Conservation (phyloP, 2,888 invertebrate species). For the Pandemis heparana region DNA sequence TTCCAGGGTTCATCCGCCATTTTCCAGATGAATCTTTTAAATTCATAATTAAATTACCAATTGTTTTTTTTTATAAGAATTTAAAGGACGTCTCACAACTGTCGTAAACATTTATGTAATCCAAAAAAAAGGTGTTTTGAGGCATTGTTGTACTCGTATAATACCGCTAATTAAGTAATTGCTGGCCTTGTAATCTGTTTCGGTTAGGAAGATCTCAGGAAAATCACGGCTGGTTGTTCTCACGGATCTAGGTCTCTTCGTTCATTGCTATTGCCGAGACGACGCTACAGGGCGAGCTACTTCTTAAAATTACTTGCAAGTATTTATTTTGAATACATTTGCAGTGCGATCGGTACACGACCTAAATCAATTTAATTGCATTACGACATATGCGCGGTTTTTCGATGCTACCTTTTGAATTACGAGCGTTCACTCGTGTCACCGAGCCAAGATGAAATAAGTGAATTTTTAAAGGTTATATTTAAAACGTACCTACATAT, state of each 20-base stretch:
- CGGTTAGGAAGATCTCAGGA: conserved; percentile 30
- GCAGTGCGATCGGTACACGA: conserved; percentile 24
- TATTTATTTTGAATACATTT: conserved; percentile 37
- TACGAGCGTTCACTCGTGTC: conserved; percentile 15
- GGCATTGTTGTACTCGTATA: conserved; percentile 9
- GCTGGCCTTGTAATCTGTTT: conserved; percentile 23
- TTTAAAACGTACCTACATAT: background rate
- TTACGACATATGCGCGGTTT: conserved; percentile 33
- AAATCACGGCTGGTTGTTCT: conserved; percentile 23
- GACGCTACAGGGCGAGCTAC: background rate
- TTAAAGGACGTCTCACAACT: conserved; percentile 12
- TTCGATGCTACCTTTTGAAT: conserved; percentile 22
- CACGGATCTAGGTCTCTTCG: conserved; percentile 33
- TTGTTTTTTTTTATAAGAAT: conserved; percentile 1
- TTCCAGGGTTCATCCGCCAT: background rate
- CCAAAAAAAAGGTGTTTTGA: background rate
- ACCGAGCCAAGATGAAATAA: conserved; percentile 17
- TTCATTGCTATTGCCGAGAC: conserved; percentile 23
- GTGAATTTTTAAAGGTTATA: background rate
- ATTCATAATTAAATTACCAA: conserved; percentile 22
- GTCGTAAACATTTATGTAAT: conserved; percentile 21
- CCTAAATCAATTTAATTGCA: conserved; percentile 37
- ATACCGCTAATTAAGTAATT: conserved; percentile 25
- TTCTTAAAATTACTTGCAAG: conserved; percentile 34
- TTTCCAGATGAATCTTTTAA: background rate